phyloP scores from a whole-genome alignment of 2,113 vertebrate species.

The Okapia johnstoni region DNA sequence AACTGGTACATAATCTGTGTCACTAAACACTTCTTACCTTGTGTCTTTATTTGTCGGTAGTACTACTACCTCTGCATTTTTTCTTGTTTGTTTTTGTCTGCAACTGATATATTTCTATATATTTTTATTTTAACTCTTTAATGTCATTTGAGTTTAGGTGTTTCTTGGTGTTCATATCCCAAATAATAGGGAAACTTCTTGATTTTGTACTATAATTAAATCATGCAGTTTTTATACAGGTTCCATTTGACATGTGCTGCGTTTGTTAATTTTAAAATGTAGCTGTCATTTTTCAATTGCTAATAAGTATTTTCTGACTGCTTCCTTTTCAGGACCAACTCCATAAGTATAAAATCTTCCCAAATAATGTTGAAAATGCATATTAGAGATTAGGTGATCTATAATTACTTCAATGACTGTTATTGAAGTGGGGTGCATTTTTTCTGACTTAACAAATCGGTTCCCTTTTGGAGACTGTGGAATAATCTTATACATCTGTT shows the following conservation, averaged over 20 bases:
- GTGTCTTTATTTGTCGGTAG: neutral
- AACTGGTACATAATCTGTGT: neutral
- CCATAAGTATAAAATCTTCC: neutral
- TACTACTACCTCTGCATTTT: neutral
- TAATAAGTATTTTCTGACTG: constrained; percentile 6
- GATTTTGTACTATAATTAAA: constrained; percentile 16
- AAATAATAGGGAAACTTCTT: neutral
- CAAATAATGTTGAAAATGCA: neutral
- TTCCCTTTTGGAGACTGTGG: neutral
- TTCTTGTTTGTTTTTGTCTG: neutral
- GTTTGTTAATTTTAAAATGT: neutral
- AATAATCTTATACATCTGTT: neutral
- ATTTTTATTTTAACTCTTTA: neutral
- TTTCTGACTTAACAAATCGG: neutral
- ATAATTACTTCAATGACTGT: neutral
- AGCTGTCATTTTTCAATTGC: constrained; percentile 10
- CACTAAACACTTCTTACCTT: neutral
- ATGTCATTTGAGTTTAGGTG: neutral
- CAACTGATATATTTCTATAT: neutral
- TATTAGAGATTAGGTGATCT: neutral
- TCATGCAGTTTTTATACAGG: neutral
- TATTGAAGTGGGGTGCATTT: neutral
- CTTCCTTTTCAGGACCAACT: neutral
- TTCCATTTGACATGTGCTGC: neutral
- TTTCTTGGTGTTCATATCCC: neutral